Base-by-base conservation (phyloP, 2,888 invertebrate species). In the Sesia bembeciformis region DNA sequence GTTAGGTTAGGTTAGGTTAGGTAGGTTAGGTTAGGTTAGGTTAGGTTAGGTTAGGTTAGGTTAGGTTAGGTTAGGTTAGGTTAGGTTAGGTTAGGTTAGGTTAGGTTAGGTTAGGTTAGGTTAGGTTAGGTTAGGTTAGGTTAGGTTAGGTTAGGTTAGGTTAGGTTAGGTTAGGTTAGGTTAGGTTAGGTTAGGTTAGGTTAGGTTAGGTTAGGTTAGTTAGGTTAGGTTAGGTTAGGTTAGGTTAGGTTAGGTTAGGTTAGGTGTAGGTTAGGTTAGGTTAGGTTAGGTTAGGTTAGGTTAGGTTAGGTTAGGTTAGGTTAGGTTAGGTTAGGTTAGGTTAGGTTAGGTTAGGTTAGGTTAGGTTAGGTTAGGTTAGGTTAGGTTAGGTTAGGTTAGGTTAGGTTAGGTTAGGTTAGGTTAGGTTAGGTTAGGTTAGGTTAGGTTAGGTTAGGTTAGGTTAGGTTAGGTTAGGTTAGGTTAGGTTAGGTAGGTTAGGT, bases 11-110 rank as follows among this genome's bases (percentile, higher is more conserved):
- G 57, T 56, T 57, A 59, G 56, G 58, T 58, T 58, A 58, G 58
- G 59, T 59, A 59, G 59, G 59, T 59, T 59, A 59, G 59, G 59
- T 59, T 57, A 57, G 59, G 57, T 59, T 57, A 57, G 59, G 57
- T 59, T 57, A 57, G 58, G 56, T 58, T 56, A 56, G 58, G 56
- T 58, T 56, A 56, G 58, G 56, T 58, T 54, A 56, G 58, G 56
- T 58, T 56, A 54, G 58, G 56, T 58, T 54, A 56, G 58, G 40
- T 39, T 39, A 40, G 39, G 40, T 39, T 39, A 53, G 55, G 55
- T 53, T 55, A 55, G 56, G 56, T 58, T 57, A 55, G 55, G 54
- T 54, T 55, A 55, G 55, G 54, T 55, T 55, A 55, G 55, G 57
- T 55, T 55, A 53, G 55, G 55, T 55, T 57, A 49, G 49, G 39